Evolutionary conservation across 2,888 invertebrate species (phyloP), one percentile per base, ranked within the genome.

Genomic region (Bugula neritina): DNA sequence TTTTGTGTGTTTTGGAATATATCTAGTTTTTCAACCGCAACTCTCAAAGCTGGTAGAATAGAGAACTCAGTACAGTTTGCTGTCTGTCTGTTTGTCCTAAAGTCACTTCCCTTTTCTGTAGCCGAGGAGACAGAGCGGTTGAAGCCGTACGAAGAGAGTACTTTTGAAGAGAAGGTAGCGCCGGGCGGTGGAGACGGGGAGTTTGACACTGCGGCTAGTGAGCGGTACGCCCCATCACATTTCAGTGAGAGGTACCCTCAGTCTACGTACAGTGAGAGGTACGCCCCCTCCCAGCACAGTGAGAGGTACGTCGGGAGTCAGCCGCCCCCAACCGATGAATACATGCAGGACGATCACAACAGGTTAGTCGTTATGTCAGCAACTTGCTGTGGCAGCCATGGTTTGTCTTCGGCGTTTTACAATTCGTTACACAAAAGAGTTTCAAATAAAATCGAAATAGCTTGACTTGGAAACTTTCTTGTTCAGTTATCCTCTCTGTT

Each of bases 241-340:
- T 63, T 63, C 31, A 63, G 63, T n/a, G 63, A 63, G 5, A 2
- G 63, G 5, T 63, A 63, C n/a, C 63, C 63, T 13, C 63, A 63
- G 31, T 63, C 63, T 63, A 25, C 3, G 5, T 27, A 25, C 10
- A 34, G 63, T 31, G 63, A 63, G 34, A 63, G 34, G 34, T 63
- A 63, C 31, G 63, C 63, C 34, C 63, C 63, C 31, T 63, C 63
- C 5, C 63, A 63, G 29, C 63, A 63, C 63, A 63, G 63, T 34
- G 63, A 63, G 34, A 2, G 63, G 27, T 63, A 63, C n/a, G 63
- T 63, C 5, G 63, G 63, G 10, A 63, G 34, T 63, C 63, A 63
- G 31, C 63, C 29, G 10, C 63, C 63, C 17, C 29, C 63, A 2
- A 10, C 13, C 1, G 63, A 63, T 63, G 63, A 63, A 27, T 63